Conservation (phyloP, 2,888 invertebrate species). For the Tipula lateralis region DNA sequence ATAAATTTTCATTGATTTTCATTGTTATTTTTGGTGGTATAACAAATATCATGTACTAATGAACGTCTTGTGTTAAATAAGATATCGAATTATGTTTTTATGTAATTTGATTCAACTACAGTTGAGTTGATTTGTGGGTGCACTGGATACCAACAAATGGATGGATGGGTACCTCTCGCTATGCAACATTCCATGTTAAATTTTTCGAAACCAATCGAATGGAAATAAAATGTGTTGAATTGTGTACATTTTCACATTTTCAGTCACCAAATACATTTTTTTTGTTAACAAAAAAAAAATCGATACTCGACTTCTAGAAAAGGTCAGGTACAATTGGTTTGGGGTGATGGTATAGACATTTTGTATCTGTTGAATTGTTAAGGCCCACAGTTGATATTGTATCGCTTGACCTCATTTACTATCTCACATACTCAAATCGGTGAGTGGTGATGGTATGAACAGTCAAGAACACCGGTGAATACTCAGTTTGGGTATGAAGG, state of each 20-base stretch:
- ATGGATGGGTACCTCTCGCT: not conserved
- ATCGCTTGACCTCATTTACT: not conserved
- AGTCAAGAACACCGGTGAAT: no score
- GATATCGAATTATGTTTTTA: not conserved
- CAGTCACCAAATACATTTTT: not conserved
- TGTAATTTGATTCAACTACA: not conserved
- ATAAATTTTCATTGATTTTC: conserved; percentile 19
- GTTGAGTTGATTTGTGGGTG: not conserved
- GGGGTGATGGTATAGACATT: not conserved
- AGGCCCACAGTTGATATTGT: not conserved
- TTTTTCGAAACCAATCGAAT: not conserved
- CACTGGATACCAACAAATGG: not conserved
- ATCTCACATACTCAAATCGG: not conserved
- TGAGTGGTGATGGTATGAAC: not conserved
- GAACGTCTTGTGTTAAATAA: not conserved
- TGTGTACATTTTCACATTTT: not conserved
- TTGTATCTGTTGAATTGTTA: not conserved
- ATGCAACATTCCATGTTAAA: not conserved
- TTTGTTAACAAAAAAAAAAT: not conserved
- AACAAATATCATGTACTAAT: not conserved
- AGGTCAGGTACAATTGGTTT: not conserved
- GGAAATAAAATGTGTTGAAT: not conserved
- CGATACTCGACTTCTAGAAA: not conserved
- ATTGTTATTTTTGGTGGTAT: conserved; percentile 11
- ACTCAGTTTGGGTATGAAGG: not conserved